phyloP scores from a whole-genome alignment of 2,113 vertebrate genomes.

The Pagrus major region DNA sequence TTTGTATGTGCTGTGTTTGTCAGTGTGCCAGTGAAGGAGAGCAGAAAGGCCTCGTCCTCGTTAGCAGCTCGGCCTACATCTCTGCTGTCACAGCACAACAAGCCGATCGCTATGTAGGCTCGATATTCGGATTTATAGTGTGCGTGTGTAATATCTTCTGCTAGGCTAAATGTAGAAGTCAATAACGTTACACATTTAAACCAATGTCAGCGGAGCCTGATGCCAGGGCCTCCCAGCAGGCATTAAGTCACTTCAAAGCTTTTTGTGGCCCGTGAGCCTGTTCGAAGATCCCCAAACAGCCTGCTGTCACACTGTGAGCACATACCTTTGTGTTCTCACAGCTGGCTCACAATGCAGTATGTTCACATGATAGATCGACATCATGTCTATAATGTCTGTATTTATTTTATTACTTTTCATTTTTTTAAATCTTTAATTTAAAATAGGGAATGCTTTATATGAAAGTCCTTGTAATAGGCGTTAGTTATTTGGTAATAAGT shows the following conservation, averaged over 20 bases:
- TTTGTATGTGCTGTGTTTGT: conserved; percentile 11
- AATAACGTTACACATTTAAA: background rate
- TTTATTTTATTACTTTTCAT: background rate
- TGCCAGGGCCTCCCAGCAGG: no score
- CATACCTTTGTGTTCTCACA: background rate
- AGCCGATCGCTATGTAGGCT: background rate
- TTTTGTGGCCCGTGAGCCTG: background rate
- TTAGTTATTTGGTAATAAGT: no score
- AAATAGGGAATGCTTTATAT: no score
- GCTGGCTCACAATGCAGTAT: background rate
- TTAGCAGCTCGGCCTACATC: conserved; percentile 24
- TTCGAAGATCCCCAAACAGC: background rate
- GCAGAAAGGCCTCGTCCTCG: conserved; percentile 42
- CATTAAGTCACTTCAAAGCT: background rate
- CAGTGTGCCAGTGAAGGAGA: background rate
- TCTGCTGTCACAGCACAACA: background rate
- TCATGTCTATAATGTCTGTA: no score
- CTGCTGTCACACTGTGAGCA: conserved; percentile 7
- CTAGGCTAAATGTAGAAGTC: no score
- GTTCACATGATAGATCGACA: no score
- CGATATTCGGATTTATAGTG: background rate
- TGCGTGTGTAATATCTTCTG: background rate
- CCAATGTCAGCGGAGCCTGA: background rate
- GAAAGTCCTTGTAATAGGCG: no score
- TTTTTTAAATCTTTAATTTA: no score